phyloP scores from a whole-genome alignment of 2,888 invertebrate genomes.

The Archips xylosteana region DNA sequence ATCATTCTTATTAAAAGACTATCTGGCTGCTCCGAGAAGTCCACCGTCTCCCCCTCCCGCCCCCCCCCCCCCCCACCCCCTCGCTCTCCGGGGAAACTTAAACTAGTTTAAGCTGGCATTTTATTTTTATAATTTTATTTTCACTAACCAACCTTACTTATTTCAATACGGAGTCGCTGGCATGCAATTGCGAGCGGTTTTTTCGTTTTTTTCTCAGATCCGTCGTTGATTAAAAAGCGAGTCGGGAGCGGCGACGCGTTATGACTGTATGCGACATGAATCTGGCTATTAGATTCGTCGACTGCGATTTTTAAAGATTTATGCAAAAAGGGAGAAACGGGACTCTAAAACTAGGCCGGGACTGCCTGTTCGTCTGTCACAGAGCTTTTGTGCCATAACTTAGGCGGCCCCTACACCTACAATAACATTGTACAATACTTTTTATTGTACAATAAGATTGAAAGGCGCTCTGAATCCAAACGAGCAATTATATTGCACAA shows the following conservation, averaged over 20 bases:
- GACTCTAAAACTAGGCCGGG: no score
- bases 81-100: constrained; percentile 28
- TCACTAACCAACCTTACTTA: constrained; percentile 37
- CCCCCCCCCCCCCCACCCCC: constrained; percentile 6
- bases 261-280: background rate
- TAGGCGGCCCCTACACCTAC: no score
- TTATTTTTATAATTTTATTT: constrained; percentile 35
- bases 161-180: constrained; percentile 30
- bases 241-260: constrained; percentile 3
- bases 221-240: constrained; percentile 9
- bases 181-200: constrained; percentile 13
- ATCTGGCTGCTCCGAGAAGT: constrained; percentile 18
- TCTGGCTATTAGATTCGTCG: background rate
- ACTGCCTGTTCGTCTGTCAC: no score
- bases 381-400: no score
- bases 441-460: no score
- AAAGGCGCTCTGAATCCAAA: no score
- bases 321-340: no score
- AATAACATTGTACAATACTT: no score
- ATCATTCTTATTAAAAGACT: constrained; percentile 41
- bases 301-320: background rate
- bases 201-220: background rate
- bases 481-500: no score
- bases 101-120: constrained; percentile 36
- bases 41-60: background rate